These are phyloP conservation scores for Telmatochromis brachygnathus DNA, from an alignment of 2,113 vertebrate species.

Conservation along the genomic window DNA sequence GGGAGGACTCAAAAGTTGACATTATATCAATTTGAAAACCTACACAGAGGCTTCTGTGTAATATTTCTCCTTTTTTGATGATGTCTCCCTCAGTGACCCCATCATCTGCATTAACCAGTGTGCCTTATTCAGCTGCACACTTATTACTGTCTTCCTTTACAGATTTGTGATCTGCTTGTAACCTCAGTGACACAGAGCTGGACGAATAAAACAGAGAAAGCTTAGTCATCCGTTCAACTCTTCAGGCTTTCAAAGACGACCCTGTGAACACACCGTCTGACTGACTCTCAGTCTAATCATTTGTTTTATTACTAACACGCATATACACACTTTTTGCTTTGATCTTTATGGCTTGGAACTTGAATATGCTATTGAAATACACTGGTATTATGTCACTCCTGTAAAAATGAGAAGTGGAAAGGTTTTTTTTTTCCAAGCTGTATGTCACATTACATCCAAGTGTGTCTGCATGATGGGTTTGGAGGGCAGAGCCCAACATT, in stretches of 20 bases:
- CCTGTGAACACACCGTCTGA: neutral
- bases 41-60: neutral
- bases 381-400: neutral
- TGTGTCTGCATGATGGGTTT: neutral
- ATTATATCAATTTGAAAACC: neutral
- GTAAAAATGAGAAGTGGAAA: neutral
- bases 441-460: slow-evolving; percentile 15
- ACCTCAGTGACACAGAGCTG: neutral
- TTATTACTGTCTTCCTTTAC: neutral
- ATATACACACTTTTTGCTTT: neutral
- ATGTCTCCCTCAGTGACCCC: neutral
- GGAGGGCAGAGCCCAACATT: neutral
- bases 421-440: neutral
- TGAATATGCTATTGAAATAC: neutral
- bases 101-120: neutral
- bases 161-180: neutral
- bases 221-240: neutral
- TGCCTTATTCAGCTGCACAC: neutral
- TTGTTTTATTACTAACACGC: neutral
- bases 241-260: neutral
- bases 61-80: neutral
- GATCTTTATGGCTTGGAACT: neutral
- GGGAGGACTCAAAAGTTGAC: neutral
- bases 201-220: neutral
- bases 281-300: neutral